These are phyloP conservation scores for Tortrix viridana DNA, from an alignment of 2,888 invertebrate species.

Conservation along the genomic window DNA sequence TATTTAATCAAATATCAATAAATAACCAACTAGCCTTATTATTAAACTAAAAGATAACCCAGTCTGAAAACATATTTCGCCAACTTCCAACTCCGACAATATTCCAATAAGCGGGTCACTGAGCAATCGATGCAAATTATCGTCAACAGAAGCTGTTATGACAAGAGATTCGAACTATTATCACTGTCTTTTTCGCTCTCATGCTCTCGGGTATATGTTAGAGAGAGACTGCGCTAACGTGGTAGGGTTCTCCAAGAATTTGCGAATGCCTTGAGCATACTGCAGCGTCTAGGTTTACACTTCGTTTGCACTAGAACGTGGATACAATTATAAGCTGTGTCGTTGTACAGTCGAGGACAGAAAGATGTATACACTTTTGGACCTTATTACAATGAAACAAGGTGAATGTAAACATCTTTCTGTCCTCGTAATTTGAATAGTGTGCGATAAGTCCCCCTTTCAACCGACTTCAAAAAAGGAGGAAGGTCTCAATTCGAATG, in stretches of 20 bases:
- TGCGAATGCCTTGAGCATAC: not conserved
- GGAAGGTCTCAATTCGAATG: too few species aligned
- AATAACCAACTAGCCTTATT: not conserved
- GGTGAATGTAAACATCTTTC: too few species aligned
- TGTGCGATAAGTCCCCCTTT: too few species aligned
- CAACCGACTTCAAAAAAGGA: too few species aligned
- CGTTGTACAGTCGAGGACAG: too few species aligned
- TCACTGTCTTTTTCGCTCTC: not conserved
- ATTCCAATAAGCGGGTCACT: conserved; percentile 10
- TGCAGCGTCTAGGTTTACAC: conserved; percentile 5
- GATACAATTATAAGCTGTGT: conserved; percentile 1
- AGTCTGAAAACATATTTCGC: not conserved
- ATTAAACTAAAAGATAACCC: not conserved
- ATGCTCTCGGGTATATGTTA: not conserved
- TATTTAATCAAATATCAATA: too few species aligned
- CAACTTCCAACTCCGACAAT: not conserved
- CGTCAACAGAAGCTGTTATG: not conserved
- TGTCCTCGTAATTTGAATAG: too few species aligned
- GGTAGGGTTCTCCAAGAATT: not conserved
- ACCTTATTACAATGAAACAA: too few species aligned
- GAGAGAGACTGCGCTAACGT: not conserved
- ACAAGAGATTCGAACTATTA: not conserved
- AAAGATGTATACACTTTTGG: too few species aligned
- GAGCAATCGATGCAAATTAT: conserved; percentile 3
- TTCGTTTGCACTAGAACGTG: not conserved